A percentile compares a stretch with the other conserved stretches of the same genome.
These are phyloP conservation scores for Netelia virgata DNA, from an alignment of 2,888 invertebrate species.

Conservation along the genomic window DNA sequence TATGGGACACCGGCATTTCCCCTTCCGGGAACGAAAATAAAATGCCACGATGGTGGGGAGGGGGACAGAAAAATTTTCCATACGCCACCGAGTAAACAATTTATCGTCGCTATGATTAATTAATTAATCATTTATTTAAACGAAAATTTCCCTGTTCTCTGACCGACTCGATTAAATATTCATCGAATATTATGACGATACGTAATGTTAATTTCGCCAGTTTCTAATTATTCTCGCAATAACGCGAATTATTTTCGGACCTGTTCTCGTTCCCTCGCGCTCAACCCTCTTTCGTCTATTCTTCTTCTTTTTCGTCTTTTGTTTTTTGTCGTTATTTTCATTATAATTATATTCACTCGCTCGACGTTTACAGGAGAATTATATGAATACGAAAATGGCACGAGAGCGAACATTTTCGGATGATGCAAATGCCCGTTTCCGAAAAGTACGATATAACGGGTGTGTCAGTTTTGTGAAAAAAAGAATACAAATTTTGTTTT, in stretches of 20 bases:
- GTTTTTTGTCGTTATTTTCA: not conserved
- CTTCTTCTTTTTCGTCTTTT: too few relatives aligned
- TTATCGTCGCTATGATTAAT: not conserved
- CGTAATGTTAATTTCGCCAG: slow-evolving; percentile 25
- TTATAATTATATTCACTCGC: slow-evolving; percentile 20
- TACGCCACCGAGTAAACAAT: not conserved
- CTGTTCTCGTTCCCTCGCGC: too few relatives aligned
- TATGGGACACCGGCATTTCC: slow-evolving; percentile 55
- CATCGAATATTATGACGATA: slow-evolving; percentile 10
- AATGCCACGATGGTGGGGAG: slow-evolving; percentile 40
- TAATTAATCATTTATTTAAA: slow-evolving; percentile 4
- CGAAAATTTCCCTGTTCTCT: not conserved
- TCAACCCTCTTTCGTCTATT: too few relatives aligned
- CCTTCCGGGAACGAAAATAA: slow-evolving; percentile 37
- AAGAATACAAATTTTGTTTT: slow-evolving; percentile 28
- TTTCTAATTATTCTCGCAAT: slow-evolving; percentile 38
- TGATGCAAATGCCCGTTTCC: slow-evolving; percentile 55
- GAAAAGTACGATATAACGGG: not conserved
- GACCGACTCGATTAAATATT: slow-evolving; percentile 1
- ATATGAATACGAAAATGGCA: slow-evolving; percentile 47
- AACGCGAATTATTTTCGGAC: slow-evolving; percentile 18
- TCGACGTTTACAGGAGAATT: slow-evolving; percentile 1
- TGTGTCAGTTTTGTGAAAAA: not conserved
- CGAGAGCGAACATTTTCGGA: slow-evolving; percentile 29
- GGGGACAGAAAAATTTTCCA: not conserved